phyloP scores from a whole-genome alignment of 1,140 invertebrate genomes.

The Anoplophora glabripennis region DNA sequence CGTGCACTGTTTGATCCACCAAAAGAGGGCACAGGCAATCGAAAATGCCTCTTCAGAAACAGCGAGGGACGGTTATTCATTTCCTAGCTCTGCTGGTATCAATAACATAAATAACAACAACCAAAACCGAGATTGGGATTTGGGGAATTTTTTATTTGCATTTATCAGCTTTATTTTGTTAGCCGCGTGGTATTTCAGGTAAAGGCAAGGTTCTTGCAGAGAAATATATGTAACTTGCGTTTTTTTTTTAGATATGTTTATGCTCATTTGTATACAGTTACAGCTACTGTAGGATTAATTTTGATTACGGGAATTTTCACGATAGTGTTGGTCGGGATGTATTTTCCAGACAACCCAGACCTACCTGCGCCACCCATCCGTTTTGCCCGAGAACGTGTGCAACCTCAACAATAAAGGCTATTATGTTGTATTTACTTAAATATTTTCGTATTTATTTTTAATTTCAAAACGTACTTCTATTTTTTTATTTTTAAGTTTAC shows the following conservation, averaged over 20 bases:
- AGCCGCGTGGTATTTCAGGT: constrained; percentile 48
- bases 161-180: constrained; percentile 40
- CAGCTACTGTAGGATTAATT: constrained; percentile 44
- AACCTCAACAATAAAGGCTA: constrained; percentile 2
- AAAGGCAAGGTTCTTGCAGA: constrained; percentile 8
- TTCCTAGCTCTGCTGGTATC: neutral
- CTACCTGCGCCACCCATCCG: constrained; percentile 5
- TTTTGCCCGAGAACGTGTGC: neutral
- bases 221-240: constrained; percentile 4
- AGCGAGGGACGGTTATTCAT: neutral
- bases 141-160: constrained; percentile 44
- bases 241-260: constrained; percentile 44
- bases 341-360: constrained; percentile 41
- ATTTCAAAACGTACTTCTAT: neutral
- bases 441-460: constrained; percentile 3
- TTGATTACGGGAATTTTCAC: constrained; percentile 44
- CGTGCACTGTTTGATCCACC: constrained; percentile 80
- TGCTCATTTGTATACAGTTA: constrained; percentile 46
- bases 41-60: constrained; percentile 3
- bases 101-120: constrained; percentile 35
- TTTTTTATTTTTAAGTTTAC: neutral
- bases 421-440: neutral
- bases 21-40: constrained; percentile 46
- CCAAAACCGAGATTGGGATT: constrained; percentile 45
- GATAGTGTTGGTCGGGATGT: constrained; percentile 41